phyloP scores from a whole-genome alignment of 2,113 vertebrate species.

The Gasterosteus aculeatus region DNA sequence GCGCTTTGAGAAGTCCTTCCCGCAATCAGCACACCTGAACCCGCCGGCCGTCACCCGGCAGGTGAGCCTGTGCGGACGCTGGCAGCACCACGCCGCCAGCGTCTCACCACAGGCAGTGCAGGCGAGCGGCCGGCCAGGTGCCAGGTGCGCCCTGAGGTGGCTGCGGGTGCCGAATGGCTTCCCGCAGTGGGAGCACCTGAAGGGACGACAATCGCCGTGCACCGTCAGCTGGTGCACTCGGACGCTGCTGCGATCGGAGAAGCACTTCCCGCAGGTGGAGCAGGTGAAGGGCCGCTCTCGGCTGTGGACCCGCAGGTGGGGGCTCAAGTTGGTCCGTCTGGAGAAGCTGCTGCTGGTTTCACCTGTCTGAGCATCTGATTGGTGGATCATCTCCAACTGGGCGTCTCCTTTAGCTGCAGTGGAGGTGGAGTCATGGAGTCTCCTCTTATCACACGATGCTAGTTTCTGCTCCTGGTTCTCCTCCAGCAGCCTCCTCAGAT shows the following conservation, averaged over 20 bases:
- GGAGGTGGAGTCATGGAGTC: not conserved
- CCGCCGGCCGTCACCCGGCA: not conserved
- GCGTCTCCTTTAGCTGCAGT: not conserved
- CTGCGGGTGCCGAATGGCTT: conserved; percentile 47
- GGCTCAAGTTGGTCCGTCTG: conserved; percentile 22
- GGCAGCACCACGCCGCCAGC: conserved; percentile 33
- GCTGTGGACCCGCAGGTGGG: conserved; percentile 29
- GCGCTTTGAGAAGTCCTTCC: conserved; percentile 47
- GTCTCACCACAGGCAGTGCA: conserved; percentile 35
- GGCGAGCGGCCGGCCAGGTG: rapidly evolving
- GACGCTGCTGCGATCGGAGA: conserved; percentile 29
- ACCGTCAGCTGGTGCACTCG: conserved; percentile 9
- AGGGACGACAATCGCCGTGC: not conserved
- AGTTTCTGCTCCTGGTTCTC: not conserved
- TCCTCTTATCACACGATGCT: not conserved
- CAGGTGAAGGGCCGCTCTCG: conserved; percentile 43
- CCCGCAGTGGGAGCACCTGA: conserved; percentile 27
- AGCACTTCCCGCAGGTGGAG: conserved; percentile 18
- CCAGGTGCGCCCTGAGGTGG: conserved; percentile 44
- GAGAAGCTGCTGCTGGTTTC: conserved; percentile 21
- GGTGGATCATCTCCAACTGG: not conserved
- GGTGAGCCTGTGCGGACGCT: conserved; percentile 26
- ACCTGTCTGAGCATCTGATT: not conserved
- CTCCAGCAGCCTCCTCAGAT: conserved; percentile 32
- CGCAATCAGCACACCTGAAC: conserved; percentile 50